These are phyloP conservation scores for Tanypteryx hageni DNA, from an alignment of 2,888 invertebrate genomes.

Conservation along the genomic window DNA sequence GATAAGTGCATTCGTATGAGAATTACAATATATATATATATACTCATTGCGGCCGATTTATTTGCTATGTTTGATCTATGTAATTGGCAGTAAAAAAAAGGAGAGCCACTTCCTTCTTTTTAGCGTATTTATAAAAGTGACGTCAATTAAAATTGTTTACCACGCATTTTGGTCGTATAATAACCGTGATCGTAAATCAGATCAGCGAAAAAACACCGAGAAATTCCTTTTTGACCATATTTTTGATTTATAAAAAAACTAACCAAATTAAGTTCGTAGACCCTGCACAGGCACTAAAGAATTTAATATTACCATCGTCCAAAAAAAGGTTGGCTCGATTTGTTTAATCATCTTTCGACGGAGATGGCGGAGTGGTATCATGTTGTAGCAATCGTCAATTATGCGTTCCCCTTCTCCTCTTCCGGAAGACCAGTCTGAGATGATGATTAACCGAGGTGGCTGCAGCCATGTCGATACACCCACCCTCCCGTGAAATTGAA, in stretches of 20 bases:
- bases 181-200: background rate
- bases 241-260: background rate
- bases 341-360: background rate
- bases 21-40: background rate
- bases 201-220: background rate
- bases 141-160: background rate
- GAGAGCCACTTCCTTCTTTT: background rate
- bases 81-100: background rate
- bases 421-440: background rate
- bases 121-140: background rate
- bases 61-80: background rate
- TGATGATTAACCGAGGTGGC: conserved; percentile 32
- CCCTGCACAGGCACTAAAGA: background rate
- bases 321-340: background rate
- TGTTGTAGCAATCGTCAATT: background rate
- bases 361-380: conserved; percentile 5
- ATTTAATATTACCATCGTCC: background rate
- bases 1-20: background rate
- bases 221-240: background rate
- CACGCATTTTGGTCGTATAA: background rate
- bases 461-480: background rate
- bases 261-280: background rate
- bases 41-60: background rate
- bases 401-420: background rate
- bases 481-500: conserved; percentile 29